Percentiles rank a stretch among this genome's conserved stretches.
Conservation (phyloP, 1,140 invertebrate species). For the Megathymus violae region DNA sequence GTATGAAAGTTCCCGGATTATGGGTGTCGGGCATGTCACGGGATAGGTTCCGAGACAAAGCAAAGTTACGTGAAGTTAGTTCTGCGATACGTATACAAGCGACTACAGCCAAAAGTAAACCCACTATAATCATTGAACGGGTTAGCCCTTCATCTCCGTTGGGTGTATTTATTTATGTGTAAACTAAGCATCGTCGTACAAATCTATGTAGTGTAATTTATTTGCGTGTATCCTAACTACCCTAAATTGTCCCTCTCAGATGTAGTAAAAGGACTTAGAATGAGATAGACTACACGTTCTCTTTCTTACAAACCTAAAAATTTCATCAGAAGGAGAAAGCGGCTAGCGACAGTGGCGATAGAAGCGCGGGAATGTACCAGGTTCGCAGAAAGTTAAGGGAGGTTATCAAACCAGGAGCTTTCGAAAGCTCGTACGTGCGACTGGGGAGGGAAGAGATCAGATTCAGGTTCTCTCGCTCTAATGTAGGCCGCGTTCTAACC, state of each 20-base stretch:
- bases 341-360: conserved; percentile 75
- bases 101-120: too few relatives aligned
- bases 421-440: conserved; percentile 67
- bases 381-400: conserved; percentile 57
- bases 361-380: conserved; percentile 81
- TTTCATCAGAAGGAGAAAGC: conserved; percentile 75
- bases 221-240: not conserved
- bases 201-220: not conserved
- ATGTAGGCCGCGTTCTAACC: conserved; percentile 29
- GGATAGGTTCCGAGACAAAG: too few relatives aligned
- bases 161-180: too few relatives aligned
- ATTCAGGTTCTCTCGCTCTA: conserved; percentile 45
- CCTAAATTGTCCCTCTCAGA: not conserved
- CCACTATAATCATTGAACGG: too few relatives aligned
- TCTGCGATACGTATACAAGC: too few relatives aligned
- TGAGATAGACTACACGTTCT: conserved; percentile 40
- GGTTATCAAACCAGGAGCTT: conserved; percentile 54
- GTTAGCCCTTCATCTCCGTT: too few relatives aligned
- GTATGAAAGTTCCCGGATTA: too few relatives aligned
- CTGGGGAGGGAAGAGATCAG: conserved; percentile 48
- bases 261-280: conserved; percentile 2
- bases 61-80: too few relatives aligned
- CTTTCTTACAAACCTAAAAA: conserved; percentile 53
- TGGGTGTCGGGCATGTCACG: too few relatives aligned
- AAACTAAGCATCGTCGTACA: too few relatives aligned